phyloP scores from a whole-genome alignment of 2,113 vertebrate genomes.

The Chrysochloris asiatica region DNA sequence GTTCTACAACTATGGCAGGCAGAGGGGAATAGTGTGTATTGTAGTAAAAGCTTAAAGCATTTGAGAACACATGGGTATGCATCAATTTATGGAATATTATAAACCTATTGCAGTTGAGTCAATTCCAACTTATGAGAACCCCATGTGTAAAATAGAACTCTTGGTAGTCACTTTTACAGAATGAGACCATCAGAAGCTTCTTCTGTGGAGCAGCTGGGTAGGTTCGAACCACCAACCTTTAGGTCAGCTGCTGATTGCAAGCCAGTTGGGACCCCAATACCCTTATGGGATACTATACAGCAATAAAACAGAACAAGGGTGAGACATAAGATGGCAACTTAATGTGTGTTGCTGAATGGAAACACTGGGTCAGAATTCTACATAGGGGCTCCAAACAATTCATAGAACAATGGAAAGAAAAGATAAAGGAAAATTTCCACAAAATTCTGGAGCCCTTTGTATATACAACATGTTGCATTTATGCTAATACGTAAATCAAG shows the following conservation, averaged over 20 bases:
- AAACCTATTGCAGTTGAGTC: background rate
- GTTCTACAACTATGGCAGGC: background rate
- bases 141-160: background rate
- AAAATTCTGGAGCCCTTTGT: too few relatives aligned
- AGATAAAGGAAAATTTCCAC: too few relatives aligned
- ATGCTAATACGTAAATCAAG: background rate
- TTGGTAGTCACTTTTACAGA: background rate
- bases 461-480: background rate
- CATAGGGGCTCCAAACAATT: too few relatives aligned
- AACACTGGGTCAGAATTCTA: background rate
- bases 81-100: background rate
- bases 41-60: background rate
- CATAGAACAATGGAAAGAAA: too few relatives aligned
- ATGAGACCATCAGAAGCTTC: background rate
- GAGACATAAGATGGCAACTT: background rate
- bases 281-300: background rate
- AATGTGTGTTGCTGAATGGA: background rate
- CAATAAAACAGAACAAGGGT: background rate
- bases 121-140: background rate
- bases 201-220: background rate
- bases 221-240: background rate
- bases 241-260: background rate
- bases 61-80: background rate
- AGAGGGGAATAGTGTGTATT: too few relatives aligned
- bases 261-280: background rate